A percentile compares a stretch with the other conserved stretches of the same genome.
Evolutionary conservation across 53 echinoderm and acorn worm genomes (phyloP).

Genomic region (Holothuria leucospilota): DNA sequence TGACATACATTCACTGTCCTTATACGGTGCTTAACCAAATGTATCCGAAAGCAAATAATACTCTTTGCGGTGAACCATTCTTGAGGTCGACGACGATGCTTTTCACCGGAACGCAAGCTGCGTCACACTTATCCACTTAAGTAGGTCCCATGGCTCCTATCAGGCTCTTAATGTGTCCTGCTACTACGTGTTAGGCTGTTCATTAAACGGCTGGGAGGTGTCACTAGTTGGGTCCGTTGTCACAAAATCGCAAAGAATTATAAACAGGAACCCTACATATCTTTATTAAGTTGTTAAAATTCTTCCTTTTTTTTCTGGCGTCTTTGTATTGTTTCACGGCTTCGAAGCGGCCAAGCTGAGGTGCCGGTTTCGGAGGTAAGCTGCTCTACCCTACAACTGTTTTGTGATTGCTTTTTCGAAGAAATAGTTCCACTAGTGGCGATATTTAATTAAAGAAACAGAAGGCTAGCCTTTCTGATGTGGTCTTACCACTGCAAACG

Average conservation of each 20-base stretch:
- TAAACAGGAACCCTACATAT: neutral
- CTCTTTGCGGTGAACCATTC: no score
- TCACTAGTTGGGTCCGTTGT: neutral
- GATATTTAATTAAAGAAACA: neutral
- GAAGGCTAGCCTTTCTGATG: neutral
- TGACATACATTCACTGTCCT: no score
- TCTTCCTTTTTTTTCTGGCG: neutral
- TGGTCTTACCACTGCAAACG: neutral
- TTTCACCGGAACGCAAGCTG: constrained; percentile 22
- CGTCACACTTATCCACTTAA: constrained; percentile 24
- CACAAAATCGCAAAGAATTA: neutral
- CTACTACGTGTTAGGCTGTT: constrained; percentile 1
- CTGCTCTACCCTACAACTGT: neutral
- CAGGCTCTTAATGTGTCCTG: constrained; percentile 8
- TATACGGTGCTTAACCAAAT: no score
- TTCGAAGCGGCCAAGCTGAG: neutral
- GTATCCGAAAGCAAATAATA: no score
- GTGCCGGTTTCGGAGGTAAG: neutral
- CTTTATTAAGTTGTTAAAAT: constrained; percentile 33
- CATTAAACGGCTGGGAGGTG: constrained; percentile 20
- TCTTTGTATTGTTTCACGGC: constrained; percentile 6
- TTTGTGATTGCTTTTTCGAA: constrained; percentile 3
- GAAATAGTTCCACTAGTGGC: constrained; percentile 9
- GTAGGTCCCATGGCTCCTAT: constrained; percentile 24
- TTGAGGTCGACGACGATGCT: neutral